Conservation (phyloP, 35 echinoderm and acorn worm genomes). For the Ophiothrix spiculata region DNA sequence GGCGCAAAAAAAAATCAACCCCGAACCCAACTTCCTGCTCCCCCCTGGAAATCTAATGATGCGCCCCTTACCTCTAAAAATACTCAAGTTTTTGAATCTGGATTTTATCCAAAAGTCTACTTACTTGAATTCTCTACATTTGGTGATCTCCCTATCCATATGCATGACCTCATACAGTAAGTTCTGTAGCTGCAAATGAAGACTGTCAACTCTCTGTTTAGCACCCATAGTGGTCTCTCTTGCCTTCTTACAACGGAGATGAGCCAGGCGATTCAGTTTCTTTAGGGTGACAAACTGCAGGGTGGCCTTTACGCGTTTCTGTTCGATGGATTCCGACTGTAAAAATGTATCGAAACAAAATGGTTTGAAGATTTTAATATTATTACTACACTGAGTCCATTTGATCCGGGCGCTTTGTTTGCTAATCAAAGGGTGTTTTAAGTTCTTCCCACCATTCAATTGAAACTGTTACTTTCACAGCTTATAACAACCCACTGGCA, state of each 20-base stretch:
- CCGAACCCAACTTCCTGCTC: too few relatives aligned
- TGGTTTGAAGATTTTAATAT: not conserved
- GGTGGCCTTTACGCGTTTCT: conserved; percentile 62
- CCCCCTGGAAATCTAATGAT: too few relatives aligned
- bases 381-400: not conserved
- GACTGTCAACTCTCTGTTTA: conserved; percentile 86
- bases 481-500: too few relatives aligned
- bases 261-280: conserved; percentile 89
- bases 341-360: not conserved
- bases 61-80: too few relatives aligned
- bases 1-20: too few relatives aligned
- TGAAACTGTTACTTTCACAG: too few relatives aligned
- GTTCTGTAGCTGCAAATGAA: conserved; percentile 95
- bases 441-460: too few relatives aligned
- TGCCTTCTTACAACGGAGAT: conserved; percentile 88
- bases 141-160: conserved; percentile 94
- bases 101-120: not conserved
- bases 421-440: too few relatives aligned
- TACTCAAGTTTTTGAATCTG: too few relatives aligned
- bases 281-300: conserved; percentile 87
- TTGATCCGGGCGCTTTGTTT: too few relatives aligned
- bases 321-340: conserved; percentile 47
- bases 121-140: conserved; percentile 98
- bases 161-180: conserved; percentile 99
- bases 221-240: conserved; percentile 69